These are phyloP conservation scores for Heterotilapia buettikoferi DNA, from an alignment of 2,113 vertebrate genomes.

Conservation along the genomic window DNA sequence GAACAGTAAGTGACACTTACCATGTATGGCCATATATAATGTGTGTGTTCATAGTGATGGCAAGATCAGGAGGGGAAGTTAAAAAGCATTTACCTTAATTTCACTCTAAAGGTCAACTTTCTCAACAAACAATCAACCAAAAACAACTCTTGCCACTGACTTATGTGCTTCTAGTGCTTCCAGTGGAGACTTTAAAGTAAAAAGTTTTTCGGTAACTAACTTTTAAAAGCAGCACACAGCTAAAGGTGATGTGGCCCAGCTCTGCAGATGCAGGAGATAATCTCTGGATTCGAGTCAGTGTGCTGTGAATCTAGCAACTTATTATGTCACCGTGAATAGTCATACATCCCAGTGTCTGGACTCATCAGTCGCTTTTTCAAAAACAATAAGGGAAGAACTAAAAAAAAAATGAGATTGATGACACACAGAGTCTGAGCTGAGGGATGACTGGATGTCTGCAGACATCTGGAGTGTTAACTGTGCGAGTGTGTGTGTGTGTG, in stretches of 20 bases:
- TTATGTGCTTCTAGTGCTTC: not conserved
- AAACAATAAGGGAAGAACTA: constrained; percentile 32
- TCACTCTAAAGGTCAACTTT: not conserved
- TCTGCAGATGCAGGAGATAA: not conserved
- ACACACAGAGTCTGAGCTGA: constrained; percentile 36
- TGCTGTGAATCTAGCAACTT: not conserved
- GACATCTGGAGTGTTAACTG: constrained; percentile 39
- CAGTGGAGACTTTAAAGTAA: not conserved
- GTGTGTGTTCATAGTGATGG: not conserved
- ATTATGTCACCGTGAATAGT: constrained; percentile 43
- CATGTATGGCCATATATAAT: not conserved
- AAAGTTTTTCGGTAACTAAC: not conserved
- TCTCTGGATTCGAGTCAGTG: not conserved
- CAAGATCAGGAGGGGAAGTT: not conserved
- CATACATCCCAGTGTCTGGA: constrained; percentile 12
- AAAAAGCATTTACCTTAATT: not conserved
- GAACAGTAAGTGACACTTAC: constrained; percentile 85
- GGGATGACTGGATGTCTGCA: constrained; percentile 51
- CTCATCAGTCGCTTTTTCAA: constrained; percentile 34
- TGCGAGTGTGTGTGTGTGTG: not conserved
- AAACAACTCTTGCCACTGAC: not conserved
- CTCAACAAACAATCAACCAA: not conserved
- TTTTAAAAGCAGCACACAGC: not conserved
- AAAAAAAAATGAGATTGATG: constrained; percentile 43
- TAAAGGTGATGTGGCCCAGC: not conserved